These are phyloP conservation scores for Odobenus rosmarus DNA, from an alignment of 2,113 vertebrate genomes.

Conservation along the genomic window DNA sequence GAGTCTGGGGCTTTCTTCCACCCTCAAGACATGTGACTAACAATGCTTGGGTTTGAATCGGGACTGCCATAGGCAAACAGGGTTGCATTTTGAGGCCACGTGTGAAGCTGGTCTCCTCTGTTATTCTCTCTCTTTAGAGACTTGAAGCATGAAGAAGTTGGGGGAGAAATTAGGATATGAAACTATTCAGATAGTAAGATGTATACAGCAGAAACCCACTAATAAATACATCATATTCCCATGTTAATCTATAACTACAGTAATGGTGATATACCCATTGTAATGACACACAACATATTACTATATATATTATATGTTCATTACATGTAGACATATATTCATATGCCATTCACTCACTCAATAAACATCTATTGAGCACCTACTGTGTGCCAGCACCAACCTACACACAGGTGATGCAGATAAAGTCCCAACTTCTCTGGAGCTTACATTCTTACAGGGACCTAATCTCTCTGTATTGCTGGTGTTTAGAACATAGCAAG, in stretches of 20 bases:
- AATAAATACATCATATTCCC: accelerated
- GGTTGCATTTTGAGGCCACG: not conserved
- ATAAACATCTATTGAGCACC: not conserved
- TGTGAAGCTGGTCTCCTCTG: not conserved
- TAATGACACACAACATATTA: not conserved
- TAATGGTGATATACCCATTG: not conserved
- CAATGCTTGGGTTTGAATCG: accelerated
- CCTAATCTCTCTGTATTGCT: not conserved
- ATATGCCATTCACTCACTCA: not conserved
- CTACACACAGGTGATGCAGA: not conserved
- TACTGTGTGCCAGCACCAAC: not conserved
- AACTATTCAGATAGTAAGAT: not conserved
- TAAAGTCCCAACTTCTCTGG: accelerated
- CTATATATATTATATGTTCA: not conserved
- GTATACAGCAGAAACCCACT: not conserved
- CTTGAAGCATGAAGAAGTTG: not conserved
- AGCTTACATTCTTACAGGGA: not conserved
- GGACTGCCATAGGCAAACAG: accelerated
- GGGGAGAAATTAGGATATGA: not conserved
- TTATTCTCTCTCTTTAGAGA: not conserved
- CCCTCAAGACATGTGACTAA: accelerated
- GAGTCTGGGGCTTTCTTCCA: accelerated
- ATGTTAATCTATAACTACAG: not conserved
- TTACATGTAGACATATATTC: not conserved
- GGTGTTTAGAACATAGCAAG: not conserved